Base-by-base conservation (phyloP, 37 sponge, comb jelly and placozoan species). In the Chondrilla cf. caribensis region DNA sequence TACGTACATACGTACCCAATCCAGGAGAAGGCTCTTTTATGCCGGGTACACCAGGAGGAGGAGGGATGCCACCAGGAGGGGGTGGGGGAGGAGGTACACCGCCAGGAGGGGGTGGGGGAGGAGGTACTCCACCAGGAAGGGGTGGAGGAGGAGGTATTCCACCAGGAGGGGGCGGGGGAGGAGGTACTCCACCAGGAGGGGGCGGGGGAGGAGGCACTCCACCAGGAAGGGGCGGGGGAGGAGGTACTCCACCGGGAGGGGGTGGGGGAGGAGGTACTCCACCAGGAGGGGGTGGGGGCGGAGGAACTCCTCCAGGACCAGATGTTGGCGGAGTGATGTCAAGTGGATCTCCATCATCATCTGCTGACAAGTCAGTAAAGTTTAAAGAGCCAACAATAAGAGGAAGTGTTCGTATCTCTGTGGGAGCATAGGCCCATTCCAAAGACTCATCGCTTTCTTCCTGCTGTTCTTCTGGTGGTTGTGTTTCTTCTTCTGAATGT, bases 281-380 rank as follows among this genome's bases (percentile, higher is more conserved):
- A 7, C 70, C 73, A 29, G 84, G 88, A 19, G 83, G 88, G 18
- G 65, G 54, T 28, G 89, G 83, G 22, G 85, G 82, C 24, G 81
- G 80, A 15, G 82, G 62, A 0, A 51, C 57, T 5, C 62, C 77
- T 2, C 21, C 70, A 38, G 62, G 66, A 38, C 11, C 17, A 15
- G 79, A 64, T 44, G 65, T 38, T 26, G 71, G 84, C 24, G 35
- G 38, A 19, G 73, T 18, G 24, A 44, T 18, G 5, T 81, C 90
- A 18, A 93, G 82, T 19, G 84, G 58, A 58, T 93, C 94, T 42
- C 79, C 77, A 26, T 96, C 97, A 70, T 97, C 97, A 24, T 22
- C 73, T 2, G 78, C 84, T 17, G 89, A 85, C 47, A 97, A 76
- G 38, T 97, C 97, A 3, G 89, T 93, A 84, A 97, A 97, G 72